Base-by-base conservation (phyloP, 2,113 vertebrate genomes). In the Centropristis striata region DNA sequence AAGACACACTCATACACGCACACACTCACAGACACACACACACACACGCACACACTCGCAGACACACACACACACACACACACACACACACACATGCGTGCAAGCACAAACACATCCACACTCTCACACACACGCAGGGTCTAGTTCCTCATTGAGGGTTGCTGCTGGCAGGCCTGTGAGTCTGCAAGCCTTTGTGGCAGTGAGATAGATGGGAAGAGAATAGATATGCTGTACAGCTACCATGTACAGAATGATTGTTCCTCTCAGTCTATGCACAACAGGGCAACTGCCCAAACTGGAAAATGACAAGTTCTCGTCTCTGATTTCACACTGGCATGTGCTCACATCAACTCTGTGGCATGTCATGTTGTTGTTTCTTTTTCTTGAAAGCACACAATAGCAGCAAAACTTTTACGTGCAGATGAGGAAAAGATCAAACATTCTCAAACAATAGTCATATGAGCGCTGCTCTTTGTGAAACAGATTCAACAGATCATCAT, bases 111-210 rank as follows among this genome's bases (percentile, higher is more conserved):
- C 69, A 47, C 66, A 50, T 46, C 36, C 58, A 53, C 61, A 61
- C 66, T 54, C 58, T 49, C 57, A 57, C 63, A 70, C 66, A 84
- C 69, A 84, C 74, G 64, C 82, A 78, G 71, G 79, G 80, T 91
- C 89, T 90, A 80, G 86, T 85, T 92, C 88, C 84, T 93, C 88
- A 90, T 78, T 87, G 90, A 93, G 90, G 85, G 83, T 78, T 86
- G 89, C 87, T 90, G 90, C 89, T 93, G 86, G 92, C 92, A 94
- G 92, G 90, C 90, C 90, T 91, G 88, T 83, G 81, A 88, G 90
- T 91, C 91, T 91, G 91, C 69, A 84, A 91, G 90, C 84, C 90
- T 91, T 92, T 88, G 87, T 92, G 91, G 84, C 80, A 83, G 84
- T 73, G 78, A 90, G 91, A 90, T 81, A 87, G 92, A 92, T 92